Evolutionary conservation across 1,140 invertebrate genomes (phyloP).

Genomic region (Drosophila quadrilineata): DNA sequence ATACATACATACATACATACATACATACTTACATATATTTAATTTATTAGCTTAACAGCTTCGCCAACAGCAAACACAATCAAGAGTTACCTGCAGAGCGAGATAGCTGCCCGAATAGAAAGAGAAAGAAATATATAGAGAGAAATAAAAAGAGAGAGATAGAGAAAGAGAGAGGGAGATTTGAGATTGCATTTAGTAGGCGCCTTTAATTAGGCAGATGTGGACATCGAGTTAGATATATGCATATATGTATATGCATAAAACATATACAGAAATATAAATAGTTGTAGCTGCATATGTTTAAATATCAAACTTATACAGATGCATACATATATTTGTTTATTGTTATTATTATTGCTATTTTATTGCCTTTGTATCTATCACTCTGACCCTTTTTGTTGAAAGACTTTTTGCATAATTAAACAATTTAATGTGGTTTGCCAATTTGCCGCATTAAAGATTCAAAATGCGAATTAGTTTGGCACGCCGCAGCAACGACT

Average conservation of each 20-base stretch:
- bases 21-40: no score
- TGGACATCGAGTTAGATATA: conserved; percentile 19
- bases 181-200: conserved; percentile 1
- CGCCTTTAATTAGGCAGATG: conserved; percentile 28
- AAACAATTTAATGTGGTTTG: conserved; percentile 42
- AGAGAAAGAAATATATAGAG: not conserved
- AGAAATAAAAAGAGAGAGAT: not conserved
- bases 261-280: not conserved
- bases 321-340: not conserved
- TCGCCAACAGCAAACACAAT: not conserved
- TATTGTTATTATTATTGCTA: conserved; percentile 12
- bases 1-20: no score
- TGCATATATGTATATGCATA: not conserved
- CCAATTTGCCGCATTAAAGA: conserved; percentile 34
- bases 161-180: not conserved
- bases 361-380: conserved; percentile 14
- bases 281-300: not conserved
- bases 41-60: conserved; percentile 22
- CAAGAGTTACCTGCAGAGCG: no score
- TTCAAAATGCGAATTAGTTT: conserved; percentile 19
- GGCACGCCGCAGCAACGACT: not conserved
- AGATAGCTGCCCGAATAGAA: no score
- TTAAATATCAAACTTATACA: no score
- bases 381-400: conserved; percentile 33
- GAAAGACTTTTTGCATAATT: conserved; percentile 34